These are phyloP conservation scores for Siniperca obscura DNA, from an alignment of 2,797 vertebrate species.

Conservation along the genomic window DNA sequence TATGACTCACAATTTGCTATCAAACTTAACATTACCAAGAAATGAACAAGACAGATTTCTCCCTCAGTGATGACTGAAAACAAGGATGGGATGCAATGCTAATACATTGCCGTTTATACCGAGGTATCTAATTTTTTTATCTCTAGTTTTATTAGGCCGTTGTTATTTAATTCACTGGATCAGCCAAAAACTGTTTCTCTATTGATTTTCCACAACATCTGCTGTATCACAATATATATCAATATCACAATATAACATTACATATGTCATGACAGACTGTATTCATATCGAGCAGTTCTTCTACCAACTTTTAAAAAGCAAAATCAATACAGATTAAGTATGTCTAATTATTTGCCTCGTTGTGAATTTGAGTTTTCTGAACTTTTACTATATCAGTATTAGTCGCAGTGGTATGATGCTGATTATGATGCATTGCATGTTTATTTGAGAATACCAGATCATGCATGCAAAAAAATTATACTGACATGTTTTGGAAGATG, in stretches of 20 bases:
- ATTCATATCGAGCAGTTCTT: not conserved
- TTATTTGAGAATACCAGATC: not conserved
- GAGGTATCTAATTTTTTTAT: not conserved
- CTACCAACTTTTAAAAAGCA: no score
- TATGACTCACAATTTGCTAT: not conserved
- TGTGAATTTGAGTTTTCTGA: no score
- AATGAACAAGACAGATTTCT: not conserved
- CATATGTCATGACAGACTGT: not conserved
- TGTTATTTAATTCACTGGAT: not conserved
- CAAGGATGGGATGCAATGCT: not conserved
- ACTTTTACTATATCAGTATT: not conserved
- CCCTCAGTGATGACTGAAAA: not conserved
- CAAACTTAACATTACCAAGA: not conserved
- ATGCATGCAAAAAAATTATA: not conserved
- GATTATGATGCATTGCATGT: not conserved
- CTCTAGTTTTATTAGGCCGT: not conserved
- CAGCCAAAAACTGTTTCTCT: not conserved
- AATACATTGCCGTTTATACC: not conserved
- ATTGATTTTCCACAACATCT: no score
- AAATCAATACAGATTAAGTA: no score
- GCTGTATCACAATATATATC: no score
- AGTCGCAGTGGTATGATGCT: not conserved
- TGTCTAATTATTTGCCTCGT: no score
- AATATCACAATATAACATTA: not conserved
- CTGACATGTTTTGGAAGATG: not conserved